Percentiles rank a stretch among this genome's conserved stretches.
phyloP scores from a whole-genome alignment of 1,140 invertebrate species.

The Melipona quadrifasciata region DNA sequence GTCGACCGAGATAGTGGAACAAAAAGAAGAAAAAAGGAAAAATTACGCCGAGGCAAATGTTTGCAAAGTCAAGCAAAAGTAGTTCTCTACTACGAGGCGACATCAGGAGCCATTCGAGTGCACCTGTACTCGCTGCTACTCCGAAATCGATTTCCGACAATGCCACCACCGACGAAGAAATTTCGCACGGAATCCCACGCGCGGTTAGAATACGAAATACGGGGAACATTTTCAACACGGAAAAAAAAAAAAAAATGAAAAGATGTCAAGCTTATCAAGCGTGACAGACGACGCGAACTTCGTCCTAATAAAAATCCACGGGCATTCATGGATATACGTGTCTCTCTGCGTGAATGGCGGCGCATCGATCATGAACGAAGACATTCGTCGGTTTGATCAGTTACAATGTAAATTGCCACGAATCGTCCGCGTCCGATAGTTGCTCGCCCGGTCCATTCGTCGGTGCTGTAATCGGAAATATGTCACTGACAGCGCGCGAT shows the following conservation, averaged over 20 bases:
- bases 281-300: too few species aligned
- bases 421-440: slow-evolving; percentile 9
- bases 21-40: neutral
- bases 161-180: neutral
- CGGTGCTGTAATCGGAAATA: slow-evolving; percentile 36
- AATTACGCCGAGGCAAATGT: slow-evolving; percentile 25
- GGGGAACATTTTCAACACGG: too few species aligned
- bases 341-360: too few species aligned
- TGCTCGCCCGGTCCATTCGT: slow-evolving; percentile 20
- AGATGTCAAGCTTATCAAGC: too few species aligned
- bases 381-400: neutral
- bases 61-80: slow-evolving; percentile 13
- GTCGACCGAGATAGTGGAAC: neutral
- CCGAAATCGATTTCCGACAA: slow-evolving; percentile 28
- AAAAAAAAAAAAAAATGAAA: too few species aligned
- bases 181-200: neutral
- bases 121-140: slow-evolving; percentile 1
- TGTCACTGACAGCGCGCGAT: slow-evolving; percentile 39
- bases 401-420: slow-evolving; percentile 10
- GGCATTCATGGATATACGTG: neutral
- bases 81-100: neutral
- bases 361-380: neutral
- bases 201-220: neutral
- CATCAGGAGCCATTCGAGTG: neutral
- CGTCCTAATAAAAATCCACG: neutral